Base-by-base conservation (phyloP, 1,140 invertebrate genomes). In the Drosophila aff. region DNA sequence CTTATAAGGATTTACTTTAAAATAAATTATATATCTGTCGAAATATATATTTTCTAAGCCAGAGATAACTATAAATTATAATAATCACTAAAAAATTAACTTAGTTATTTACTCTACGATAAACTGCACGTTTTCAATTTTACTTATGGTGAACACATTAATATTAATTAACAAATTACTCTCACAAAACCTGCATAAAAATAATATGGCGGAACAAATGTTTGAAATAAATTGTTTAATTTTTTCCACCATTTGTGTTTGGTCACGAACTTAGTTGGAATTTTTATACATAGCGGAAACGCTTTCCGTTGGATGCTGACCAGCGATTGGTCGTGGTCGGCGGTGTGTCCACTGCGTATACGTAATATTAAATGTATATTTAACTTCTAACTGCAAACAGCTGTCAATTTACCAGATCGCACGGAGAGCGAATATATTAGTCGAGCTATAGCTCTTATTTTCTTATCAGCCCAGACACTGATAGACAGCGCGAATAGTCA, bases 301-400 rank as follows among this genome's bases (percentile, higher is more conserved):
- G n/a, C 18, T 18, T 50, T 23, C 15, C 36, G 26, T 18, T 46
- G 10, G 9, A 26, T 10, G n/a, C 52, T 63, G 23, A 10, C 15
- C 53, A 44, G 28, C 44, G 44, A 81, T 81, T 72, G 79, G 72
- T 52, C 50, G 36, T 33, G 3, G 52, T 41, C 43, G 58, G 61
- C 61, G 73, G 67, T 78, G 79, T 81, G 74, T 74, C 79, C 62
- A 46, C 11, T 60, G 16, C 71, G 76, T 74, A 79, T 82, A 83
- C 62, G 60, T 75, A 83, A 79, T 61, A 9, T 43, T 50, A n/a
- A 10, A 4, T n/a, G n/a, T n/a, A n/a, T n/a, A n/a, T n/a, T n/a
- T n/a, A n/a, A 11, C 18, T n/a, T 43, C 18, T 7, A 43, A 23
- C 21, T 61, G 16, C 4, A 65, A 33, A 1, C 38, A 65, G 38